A percentile compares a stretch with the other conserved stretches of the same genome.
Conservation (phyloP, 1,140 invertebrate genomes). For the Drosophila tristis region DNA sequence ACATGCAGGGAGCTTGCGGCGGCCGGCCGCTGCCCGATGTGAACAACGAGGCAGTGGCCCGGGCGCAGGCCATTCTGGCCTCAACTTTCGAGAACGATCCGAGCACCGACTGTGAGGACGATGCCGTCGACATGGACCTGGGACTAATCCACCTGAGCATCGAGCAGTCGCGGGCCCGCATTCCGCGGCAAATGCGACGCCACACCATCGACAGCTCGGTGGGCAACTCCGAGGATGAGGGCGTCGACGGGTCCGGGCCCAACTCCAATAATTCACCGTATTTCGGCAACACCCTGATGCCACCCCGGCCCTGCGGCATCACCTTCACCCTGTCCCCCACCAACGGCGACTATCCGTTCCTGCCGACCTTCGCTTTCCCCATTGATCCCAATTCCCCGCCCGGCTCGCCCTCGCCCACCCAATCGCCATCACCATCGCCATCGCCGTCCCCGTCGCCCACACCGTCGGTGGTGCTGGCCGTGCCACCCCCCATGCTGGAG, state of each 20-base stretch:
- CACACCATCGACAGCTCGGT: slow-evolving; percentile 78
- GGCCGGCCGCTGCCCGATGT: too few relatives aligned
- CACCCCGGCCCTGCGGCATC: slow-evolving; percentile 85
- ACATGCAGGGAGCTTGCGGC: too few relatives aligned
- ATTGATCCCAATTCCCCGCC: slow-evolving; percentile 85
- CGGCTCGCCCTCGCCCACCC: slow-evolving; percentile 82
- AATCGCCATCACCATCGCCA: slow-evolving; percentile 31
- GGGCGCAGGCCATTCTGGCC: too few relatives aligned
- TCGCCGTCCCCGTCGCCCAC: slow-evolving; percentile 75
- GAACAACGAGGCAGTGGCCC: too few relatives aligned
- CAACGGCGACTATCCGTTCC: slow-evolving; percentile 80
- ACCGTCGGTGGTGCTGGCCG: slow-evolving; percentile 61
- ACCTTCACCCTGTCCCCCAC: slow-evolving; percentile 89
- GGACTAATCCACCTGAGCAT: slow-evolving; percentile 71
- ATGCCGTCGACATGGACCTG: slow-evolving; percentile 71
- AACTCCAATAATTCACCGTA: slow-evolving; percentile 66
- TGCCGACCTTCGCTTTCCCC: slow-evolving; percentile 58
- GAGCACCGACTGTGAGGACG: slow-evolving; percentile 11
- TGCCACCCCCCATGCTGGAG: slow-evolving; percentile 84
- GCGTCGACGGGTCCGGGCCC: slow-evolving; percentile 63
- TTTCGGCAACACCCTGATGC: slow-evolving; percentile 72
- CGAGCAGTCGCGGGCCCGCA: slow-evolving; percentile 64
- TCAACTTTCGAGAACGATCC: slow-evolving; percentile 21
- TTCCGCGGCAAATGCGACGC: slow-evolving; percentile 74
- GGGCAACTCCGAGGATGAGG: slow-evolving; percentile 77